Evolutionary conservation across 2,797 vertebrate species (phyloP).

Genomic region (Choloepus didactylus): DNA sequence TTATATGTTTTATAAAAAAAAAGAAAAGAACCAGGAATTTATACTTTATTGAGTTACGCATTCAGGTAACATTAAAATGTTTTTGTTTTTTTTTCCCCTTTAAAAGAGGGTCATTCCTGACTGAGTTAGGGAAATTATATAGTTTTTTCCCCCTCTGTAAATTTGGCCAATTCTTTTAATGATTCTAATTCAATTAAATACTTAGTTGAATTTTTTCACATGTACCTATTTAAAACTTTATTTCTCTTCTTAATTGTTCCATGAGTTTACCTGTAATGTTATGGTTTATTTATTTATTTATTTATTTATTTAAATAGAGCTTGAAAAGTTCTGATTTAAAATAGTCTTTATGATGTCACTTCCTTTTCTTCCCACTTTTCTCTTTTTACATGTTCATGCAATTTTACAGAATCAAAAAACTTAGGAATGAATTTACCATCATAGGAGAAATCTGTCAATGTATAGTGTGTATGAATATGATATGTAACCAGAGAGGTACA

Average conservation of each 20-base stretch:
- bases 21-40: not conserved
- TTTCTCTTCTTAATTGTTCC: not conserved
- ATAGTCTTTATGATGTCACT: not conserved
- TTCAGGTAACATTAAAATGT: not conserved
- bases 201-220: not conserved
- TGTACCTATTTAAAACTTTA: not conserved
- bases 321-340: not conserved
- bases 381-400: not conserved
- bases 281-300: not conserved
- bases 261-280: not conserved
- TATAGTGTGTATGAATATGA: not conserved
- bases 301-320: not conserved
- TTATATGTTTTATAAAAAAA: not conserved
- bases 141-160: not conserved
- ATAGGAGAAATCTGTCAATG: not conserved
- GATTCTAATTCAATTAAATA: not conserved
- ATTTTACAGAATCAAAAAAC: slow-evolving; percentile 15
- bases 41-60: not conserved
- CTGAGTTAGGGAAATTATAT: not conserved
- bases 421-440: not conserved
- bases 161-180: not conserved
- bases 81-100: not conserved
- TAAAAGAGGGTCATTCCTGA: not conserved
- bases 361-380: not conserved
- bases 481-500: not conserved